phyloP scores from a whole-genome alignment of 2,113 vertebrate genomes.

The Phalacrocorax carbo region DNA sequence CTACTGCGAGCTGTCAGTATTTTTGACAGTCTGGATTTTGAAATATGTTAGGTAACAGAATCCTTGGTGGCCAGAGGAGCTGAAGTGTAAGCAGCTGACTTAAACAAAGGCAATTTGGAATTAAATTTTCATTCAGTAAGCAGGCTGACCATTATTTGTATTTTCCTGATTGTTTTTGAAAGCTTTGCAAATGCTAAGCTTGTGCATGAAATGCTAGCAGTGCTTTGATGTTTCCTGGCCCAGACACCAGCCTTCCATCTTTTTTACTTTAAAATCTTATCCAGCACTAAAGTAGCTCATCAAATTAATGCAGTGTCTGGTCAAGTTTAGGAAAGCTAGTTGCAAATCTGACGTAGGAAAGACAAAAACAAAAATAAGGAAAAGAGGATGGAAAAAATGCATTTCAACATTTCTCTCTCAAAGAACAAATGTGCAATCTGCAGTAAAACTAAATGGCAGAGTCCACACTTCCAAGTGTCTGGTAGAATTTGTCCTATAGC shows the following conservation, averaged over 20 bases:
- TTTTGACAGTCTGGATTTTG: not conserved
- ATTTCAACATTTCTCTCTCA: conserved; percentile 15
- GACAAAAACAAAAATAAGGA: not conserved
- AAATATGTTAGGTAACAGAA: not conserved
- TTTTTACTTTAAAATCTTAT: conserved; percentile 28
- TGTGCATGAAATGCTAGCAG: not conserved
- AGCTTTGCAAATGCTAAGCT: conserved; percentile 30
- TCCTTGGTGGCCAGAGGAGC: not conserved
- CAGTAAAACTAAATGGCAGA: conserved; percentile 9
- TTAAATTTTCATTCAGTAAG: conserved; percentile 1
- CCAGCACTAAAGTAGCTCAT: conserved; percentile 6
- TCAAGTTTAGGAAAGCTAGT: not conserved
- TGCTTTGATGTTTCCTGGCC: not conserved
- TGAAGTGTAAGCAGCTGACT: not conserved
- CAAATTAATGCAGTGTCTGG: not conserved
- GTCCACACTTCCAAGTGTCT: not conserved
- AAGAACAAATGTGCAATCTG: conserved; percentile 3
- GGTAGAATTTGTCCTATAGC: not conserved
- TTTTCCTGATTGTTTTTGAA: conserved; percentile 36
- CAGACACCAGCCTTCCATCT: not conserved
- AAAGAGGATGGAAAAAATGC: not conserved
- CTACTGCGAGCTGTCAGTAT: not conserved
- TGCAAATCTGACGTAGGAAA: conserved; percentile 5
- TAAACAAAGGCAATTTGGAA: conserved; percentile 17
- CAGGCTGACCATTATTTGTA: conserved; percentile 5